A percentile compares a stretch with the other conserved stretches of the same genome.
phyloP scores from a whole-genome alignment of 2,797 vertebrate genomes.

The Holocentrus rufus region DNA sequence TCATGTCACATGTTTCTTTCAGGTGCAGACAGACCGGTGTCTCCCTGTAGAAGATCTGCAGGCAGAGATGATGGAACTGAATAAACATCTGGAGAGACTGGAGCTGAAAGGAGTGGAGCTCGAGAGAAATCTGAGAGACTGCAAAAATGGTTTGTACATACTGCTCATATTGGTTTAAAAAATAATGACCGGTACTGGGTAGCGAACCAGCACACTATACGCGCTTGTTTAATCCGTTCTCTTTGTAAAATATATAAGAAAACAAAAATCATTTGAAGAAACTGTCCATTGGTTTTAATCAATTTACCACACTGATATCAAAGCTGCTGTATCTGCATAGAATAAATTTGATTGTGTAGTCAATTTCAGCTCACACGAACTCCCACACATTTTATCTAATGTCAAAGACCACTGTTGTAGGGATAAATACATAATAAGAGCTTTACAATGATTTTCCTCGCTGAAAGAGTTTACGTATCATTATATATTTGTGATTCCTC shows the following conservation, averaged over 20 bases:
- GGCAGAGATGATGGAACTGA: slow-evolving; percentile 84
- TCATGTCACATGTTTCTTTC: slow-evolving; percentile 10
- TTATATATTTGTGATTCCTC: neutral
- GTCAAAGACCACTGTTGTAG: neutral
- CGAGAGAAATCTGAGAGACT: slow-evolving; percentile 86
- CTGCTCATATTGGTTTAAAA: neutral
- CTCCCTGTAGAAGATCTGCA: slow-evolving; percentile 85
- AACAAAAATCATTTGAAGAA: too few relatives aligned
- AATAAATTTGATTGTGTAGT: too few relatives aligned
- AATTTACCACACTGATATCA: too few relatives aligned
- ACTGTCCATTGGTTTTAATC: too few relatives aligned
- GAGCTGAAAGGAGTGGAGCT: slow-evolving; percentile 87
- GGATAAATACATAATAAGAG: neutral
- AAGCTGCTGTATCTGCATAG: too few relatives aligned
- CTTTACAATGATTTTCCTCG: neutral
- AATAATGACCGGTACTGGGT: neutral
- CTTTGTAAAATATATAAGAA: neutral
- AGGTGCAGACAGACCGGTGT: slow-evolving; percentile 89
- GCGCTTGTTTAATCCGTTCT: neutral
- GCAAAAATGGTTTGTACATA: slow-evolving; percentile 76
- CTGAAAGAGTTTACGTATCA: neutral
- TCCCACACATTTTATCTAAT: neutral
- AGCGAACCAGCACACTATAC: too few relatives aligned
- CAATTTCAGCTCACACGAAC: too few relatives aligned
- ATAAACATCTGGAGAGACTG: slow-evolving; percentile 85